Conservation (phyloP, 1,140 invertebrate species). For the Geopemphigus sp. region DNA sequence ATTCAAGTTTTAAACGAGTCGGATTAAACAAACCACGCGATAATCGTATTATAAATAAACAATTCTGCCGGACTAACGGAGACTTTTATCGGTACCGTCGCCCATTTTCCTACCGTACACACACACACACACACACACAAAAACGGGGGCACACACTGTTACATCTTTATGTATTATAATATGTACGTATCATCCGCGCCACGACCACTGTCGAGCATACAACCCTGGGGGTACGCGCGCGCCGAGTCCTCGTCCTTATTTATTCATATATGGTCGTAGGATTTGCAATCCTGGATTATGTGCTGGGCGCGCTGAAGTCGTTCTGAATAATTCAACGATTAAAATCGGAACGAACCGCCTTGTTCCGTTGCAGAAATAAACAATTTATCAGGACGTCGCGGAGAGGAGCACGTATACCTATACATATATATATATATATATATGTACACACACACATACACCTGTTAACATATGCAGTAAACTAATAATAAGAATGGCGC, state of each 20-base stretch:
- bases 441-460: too few relatives aligned
- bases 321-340: conserved; percentile 49
- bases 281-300: conserved; percentile 43
- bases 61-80: conserved; percentile 18
- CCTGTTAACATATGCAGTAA: too few relatives aligned
- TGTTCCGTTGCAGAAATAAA: conserved; percentile 16
- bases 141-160: too few relatives aligned
- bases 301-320: background rate
- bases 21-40: background rate
- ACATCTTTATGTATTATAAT: background rate
- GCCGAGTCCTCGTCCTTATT: conserved; percentile 16
- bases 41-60: conserved; percentile 41
- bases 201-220: background rate
- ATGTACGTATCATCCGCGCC: background rate
- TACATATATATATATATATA: too few relatives aligned
- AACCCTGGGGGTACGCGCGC: background rate
- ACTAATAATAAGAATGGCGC: too few relatives aligned
- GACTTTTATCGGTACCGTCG: conserved; percentile 8
- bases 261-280: conserved; percentile 31
- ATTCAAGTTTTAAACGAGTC: conserved; percentile 33
- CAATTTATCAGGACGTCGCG: conserved; percentile 11
- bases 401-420: too few relatives aligned
- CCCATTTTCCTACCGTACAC: background rate
- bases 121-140: background rate
- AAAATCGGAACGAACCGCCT: conserved; percentile 27